These are phyloP conservation scores for Resseliella maxima DNA, from an alignment of 2,888 invertebrate species.

Conservation along the genomic window DNA sequence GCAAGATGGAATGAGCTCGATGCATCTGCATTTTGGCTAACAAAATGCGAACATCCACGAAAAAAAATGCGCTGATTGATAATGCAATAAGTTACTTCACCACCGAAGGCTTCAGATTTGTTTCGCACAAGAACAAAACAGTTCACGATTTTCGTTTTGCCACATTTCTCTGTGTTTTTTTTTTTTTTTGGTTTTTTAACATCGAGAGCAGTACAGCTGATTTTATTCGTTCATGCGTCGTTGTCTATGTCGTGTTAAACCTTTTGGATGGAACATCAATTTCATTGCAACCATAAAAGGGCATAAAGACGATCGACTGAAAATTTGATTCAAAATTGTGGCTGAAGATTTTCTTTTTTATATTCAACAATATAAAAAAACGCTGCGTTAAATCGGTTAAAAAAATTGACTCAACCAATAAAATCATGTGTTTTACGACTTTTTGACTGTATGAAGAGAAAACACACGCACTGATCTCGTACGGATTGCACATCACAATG, in stretches of 20 bases:
- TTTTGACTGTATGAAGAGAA: background rate
- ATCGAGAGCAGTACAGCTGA: background rate
- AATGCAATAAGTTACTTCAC: constrained; percentile 22
- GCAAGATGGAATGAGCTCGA: background rate
- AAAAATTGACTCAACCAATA: constrained; percentile 36
- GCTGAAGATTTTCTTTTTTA: background rate
- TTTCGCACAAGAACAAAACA: background rate
- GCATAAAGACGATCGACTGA: constrained; percentile 24
- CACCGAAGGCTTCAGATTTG: constrained; percentile 48
- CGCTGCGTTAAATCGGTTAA: background rate
- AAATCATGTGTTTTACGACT: constrained; percentile 11
- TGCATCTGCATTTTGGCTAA: constrained; percentile 4
- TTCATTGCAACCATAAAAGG: constrained; percentile 41
- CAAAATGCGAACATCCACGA: constrained; percentile 22
- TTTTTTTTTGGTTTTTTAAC: too few species aligned
- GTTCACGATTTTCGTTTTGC: background rate
- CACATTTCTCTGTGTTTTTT: background rate
- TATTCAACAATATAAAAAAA: background rate
- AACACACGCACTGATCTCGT: background rate
- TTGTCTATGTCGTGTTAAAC: background rate
- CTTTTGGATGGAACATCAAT: background rate
- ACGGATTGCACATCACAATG: background rate
- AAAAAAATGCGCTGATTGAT: constrained; percentile 25
- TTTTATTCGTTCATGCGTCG: background rate
- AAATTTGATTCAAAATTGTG: constrained; percentile 46